phyloP scores from a whole-genome alignment of 2,113 vertebrate genomes.

The Amblyornis subalaris region DNA sequence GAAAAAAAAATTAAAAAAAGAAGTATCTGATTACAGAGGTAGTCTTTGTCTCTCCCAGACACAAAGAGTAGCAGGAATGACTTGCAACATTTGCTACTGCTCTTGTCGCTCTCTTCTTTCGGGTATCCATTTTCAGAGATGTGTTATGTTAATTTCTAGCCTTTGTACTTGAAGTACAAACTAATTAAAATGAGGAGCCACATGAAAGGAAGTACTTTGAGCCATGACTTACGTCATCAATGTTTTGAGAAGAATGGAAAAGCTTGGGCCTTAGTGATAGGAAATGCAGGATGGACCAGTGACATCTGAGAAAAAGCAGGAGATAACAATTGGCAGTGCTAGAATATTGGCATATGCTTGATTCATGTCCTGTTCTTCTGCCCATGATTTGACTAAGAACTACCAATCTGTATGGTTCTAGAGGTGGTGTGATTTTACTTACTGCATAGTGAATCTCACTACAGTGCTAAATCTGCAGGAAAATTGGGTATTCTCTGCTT shows the following conservation, averaged over 20 bases:
- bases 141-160: not conserved
- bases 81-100: not conserved
- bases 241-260: not conserved
- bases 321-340: not conserved
- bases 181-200: not conserved
- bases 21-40: not conserved
- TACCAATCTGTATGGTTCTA: not conserved
- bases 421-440: not conserved
- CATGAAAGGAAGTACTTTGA: not conserved
- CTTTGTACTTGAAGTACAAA: not conserved
- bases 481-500: not conserved
- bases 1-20: not conserved
- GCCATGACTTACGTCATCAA: rapidly evolving
- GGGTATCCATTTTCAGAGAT: not conserved
- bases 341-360: not conserved
- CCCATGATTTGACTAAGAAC: not conserved
- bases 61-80: not conserved
- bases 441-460: not conserved
- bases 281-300: not conserved
- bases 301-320: not conserved
- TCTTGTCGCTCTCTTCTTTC: not conserved
- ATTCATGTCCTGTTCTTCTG: not conserved
- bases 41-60: not conserved
- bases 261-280: not conserved
- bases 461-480: not conserved